Base-by-base conservation (phyloP, 2,113 vertebrate genomes). In the Arizona elegans region DNA sequence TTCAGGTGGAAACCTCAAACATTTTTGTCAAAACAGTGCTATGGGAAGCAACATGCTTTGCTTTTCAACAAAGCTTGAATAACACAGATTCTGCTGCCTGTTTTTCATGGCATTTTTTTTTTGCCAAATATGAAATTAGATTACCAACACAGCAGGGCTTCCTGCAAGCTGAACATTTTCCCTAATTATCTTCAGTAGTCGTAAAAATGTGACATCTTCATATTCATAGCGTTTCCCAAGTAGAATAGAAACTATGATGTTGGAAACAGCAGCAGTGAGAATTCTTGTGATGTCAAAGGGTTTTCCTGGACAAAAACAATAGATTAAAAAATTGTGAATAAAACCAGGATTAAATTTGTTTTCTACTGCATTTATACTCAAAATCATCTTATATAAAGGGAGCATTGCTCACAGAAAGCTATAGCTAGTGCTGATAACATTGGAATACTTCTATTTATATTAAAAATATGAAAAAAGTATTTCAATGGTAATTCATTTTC, bases 161-260 rank as follows among this genome's bases (percentile, higher is more conserved):
- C 95, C 97, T 2, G 56, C 0, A 26, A 97, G 75, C 86, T 59
- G 95, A 33, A 91, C 0, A 11, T 94, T 97, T 96, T 96, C 93
- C 8, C 21, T 55, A 19, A 91, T 11, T 88, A 97, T 33, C 9
- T 50, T 47, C 91, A 96, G 8, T 33, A 96, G 93, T 62, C 89
- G 96, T 94, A 96, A 70, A 75, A 97, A 97, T 4, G 88, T 93
- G 23, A 91, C 10, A 50, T 97, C 95, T 70, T 96, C 92, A 24
- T 97, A 10, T n/a, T 58, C 52, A 53, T 53, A 53, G 52, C 52
- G 62, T 85, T 97, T 96, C 47, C 96, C 97, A 92, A 53, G 52
- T 53, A 53, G 8, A 53, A 53, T 56, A 0, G 96, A 96, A 29
- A 96, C 94, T 11, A 96, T 96, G 86, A 96, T 62, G 1, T 97